These are phyloP conservation scores for Calephelis virginiensis DNA, from an alignment of 1,140 invertebrate species.

Conservation along the genomic window DNA sequence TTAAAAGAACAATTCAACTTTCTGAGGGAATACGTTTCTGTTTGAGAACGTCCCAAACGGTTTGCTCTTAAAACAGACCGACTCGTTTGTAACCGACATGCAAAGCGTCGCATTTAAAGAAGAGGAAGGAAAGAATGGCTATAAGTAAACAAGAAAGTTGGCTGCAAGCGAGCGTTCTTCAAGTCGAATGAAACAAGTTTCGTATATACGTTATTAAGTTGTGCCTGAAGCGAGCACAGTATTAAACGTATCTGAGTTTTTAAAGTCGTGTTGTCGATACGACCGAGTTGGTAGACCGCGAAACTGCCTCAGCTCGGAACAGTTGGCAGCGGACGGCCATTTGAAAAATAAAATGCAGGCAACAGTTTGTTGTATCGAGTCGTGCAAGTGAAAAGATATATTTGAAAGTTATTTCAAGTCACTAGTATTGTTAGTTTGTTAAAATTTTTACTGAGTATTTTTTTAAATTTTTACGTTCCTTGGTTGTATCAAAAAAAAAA, in stretches of 20 bases:
- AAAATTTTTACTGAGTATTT: background rate
- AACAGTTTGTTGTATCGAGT: constrained; percentile 64
- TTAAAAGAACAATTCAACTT: constrained; percentile 8
- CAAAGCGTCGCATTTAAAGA: constrained; percentile 65
- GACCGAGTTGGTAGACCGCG: constrained; percentile 46
- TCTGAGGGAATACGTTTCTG: constrained; percentile 53
- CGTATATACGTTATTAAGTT: constrained; percentile 70
- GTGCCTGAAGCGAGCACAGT: constrained; percentile 52
- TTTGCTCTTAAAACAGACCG: constrained; percentile 56
- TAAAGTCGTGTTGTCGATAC: constrained; percentile 50
- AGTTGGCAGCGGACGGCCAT: constrained; percentile 57
- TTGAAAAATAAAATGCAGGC: constrained; percentile 64
- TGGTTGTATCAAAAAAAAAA: background rate
- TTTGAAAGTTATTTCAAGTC: constrained; percentile 13
- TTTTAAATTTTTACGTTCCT: background rate
- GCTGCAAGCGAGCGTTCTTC: constrained; percentile 46
- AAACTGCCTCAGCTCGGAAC: constrained; percentile 44
- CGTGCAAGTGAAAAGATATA: constrained; percentile 29
- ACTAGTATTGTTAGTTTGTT: constrained; percentile 7
- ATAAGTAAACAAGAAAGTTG: constrained; percentile 65
- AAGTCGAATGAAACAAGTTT: constrained; percentile 64
- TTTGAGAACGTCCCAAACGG: constrained; percentile 55
- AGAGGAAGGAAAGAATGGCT: constrained; percentile 59
- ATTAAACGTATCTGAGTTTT: constrained; percentile 65
- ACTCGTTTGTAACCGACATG: constrained; percentile 57